Base-by-base conservation (phyloP, 2,113 vertebrate species). In the Sander vitreus region DNA sequence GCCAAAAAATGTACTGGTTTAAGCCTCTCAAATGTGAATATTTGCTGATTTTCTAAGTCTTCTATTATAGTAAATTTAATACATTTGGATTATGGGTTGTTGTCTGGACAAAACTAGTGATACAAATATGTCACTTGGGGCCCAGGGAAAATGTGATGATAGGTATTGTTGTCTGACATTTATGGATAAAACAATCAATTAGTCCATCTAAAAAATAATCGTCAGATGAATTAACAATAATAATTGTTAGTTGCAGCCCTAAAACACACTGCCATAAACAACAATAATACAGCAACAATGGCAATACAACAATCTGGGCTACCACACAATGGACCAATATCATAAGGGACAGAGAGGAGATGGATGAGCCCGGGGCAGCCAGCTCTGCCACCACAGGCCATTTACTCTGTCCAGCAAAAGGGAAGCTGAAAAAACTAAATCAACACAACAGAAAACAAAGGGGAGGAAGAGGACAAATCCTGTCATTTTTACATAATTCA, bases 401-500 rank as follows among this genome's bases (percentile, higher is more conserved):
- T 84, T 86, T 80, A 78, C 67, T 75, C 59, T 68, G 69, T 75
- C 71, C 78, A 72, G 66, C 59, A 81, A 55, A 78, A 84, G 45
- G 33, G 15, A 84, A 60, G 57, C 80, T 80, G 76, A 86, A 68
- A 65, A 73, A 43, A 81, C 51, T 47, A 86, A 81, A 78, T 74
- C 70, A 76, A 69, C 78, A 88, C 80, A 78, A 77, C 59, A 53
- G 62, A 60, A 76, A 77, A 69, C 73, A 86, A 81, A 73, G 33
- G 21, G 30, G 36, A 70, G 27, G 36, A 75, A 47, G 67, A 69
- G 69, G 66, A 78, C 71, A 79, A 36, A 65, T 67, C n/a, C 39
- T 25, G 68, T 76, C 1, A 54, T 73, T 85, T 86, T 88, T 71
- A 76, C 71, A 84, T 74, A 76, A 85, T 21, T 82, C 18, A 81